Conservation (phyloP, 1,140 invertebrate species). For the Andricus grossulariae region DNA sequence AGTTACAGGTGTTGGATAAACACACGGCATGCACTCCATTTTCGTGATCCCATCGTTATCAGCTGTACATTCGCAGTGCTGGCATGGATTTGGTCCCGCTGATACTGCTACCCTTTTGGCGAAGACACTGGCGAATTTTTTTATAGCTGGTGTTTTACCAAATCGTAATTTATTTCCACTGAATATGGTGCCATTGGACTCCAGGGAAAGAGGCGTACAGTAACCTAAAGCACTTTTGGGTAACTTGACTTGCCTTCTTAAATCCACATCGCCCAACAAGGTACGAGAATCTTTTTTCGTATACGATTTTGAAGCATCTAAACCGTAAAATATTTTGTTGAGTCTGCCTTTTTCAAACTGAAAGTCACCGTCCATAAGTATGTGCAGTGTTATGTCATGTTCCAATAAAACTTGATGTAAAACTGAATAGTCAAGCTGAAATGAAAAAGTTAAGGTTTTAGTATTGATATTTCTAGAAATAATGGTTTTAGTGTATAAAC, state of each 20-base stretch:
- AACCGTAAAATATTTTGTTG: constrained; percentile 85
- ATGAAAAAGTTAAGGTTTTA: constrained; percentile 43
- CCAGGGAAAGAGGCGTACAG: constrained; percentile 87
- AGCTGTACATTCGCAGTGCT: constrained; percentile 85
- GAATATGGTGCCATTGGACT: constrained; percentile 89
- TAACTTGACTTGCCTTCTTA: constrained; percentile 83
- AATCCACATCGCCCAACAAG: constrained; percentile 80
- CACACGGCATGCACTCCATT: constrained; percentile 80
- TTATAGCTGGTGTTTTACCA: constrained; percentile 77
- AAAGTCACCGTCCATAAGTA: constrained; percentile 89
- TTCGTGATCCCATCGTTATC: constrained; percentile 80
- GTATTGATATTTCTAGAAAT: background rate
- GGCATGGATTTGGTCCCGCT: constrained; percentile 79
- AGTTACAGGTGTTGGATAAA: constrained; percentile 74
- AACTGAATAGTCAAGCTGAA: constrained; percentile 86
- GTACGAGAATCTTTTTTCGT: constrained; percentile 85
- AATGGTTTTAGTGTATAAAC: too few species aligned
- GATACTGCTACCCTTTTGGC: constrained; percentile 81
- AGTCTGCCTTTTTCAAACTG: constrained; percentile 82
- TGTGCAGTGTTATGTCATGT: constrained; percentile 87
- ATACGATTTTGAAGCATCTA: constrained; percentile 84
- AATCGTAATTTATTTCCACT: constrained; percentile 79
- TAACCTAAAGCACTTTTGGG: constrained; percentile 85
- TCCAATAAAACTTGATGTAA: constrained; percentile 87
- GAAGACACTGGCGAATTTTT: constrained; percentile 83